A percentile compares a stretch with the other conserved stretches of the same genome.
Conservation (phyloP, 2,113 vertebrate species). For the Cyprinus carpio region DNA sequence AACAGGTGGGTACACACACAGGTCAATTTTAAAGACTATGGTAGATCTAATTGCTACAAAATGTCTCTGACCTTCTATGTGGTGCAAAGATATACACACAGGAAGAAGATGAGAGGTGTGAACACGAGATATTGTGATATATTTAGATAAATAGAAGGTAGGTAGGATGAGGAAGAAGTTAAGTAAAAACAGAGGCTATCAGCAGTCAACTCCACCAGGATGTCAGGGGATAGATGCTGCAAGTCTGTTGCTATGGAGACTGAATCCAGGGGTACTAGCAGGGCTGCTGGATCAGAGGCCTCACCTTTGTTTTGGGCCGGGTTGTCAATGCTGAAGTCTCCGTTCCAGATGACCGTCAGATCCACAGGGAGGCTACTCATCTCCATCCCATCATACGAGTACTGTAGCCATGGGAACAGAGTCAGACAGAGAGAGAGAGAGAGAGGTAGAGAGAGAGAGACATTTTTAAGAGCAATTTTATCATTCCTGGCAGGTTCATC, state of each 20-base stretch:
- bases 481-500: slow-evolving; percentile 44
- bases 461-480: slow-evolving; percentile 42
- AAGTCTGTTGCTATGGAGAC: slow-evolving; percentile 75
- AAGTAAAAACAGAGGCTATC: slow-evolving; percentile 57
- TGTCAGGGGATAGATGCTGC: slow-evolving; percentile 56
- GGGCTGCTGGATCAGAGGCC: slow-evolving; percentile 51
- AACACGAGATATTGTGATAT: slow-evolving; percentile 9
- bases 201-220: slow-evolving; percentile 53
- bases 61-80: not conserved
- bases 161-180: slow-evolving; percentile 52
- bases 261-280: slow-evolving; percentile 66
- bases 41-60: not conserved
- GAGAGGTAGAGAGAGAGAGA: slow-evolving; percentile 24
- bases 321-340: slow-evolving; percentile 98
- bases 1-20: slow-evolving; percentile 39
- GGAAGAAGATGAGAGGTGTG: not conserved
- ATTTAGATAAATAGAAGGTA: not conserved
- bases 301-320: slow-evolving; percentile 96
- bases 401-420: slow-evolving; percentile 73
- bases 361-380: slow-evolving; percentile 96
- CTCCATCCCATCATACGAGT: slow-evolving; percentile 95
- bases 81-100: not conserved
- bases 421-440: slow-evolving; percentile 15
- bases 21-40: not conserved
- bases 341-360: slow-evolving; percentile 97